Percentiles rank a stretch among this genome's conserved stretches.
phyloP scores from a whole-genome alignment of 2,888 invertebrate species.

The Sarcophaga variegata region DNA sequence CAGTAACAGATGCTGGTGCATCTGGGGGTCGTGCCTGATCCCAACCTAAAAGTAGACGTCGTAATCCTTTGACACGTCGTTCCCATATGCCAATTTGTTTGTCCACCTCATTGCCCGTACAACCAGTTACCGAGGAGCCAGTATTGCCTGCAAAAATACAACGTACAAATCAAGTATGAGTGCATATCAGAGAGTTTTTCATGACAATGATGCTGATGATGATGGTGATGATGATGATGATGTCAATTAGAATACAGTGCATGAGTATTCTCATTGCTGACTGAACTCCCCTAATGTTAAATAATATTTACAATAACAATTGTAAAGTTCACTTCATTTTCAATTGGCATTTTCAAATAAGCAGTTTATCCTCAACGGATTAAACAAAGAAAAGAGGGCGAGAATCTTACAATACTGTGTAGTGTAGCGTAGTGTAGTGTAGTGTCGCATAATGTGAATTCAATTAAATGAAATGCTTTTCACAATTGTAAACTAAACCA shows the following conservation, averaged over 20 bases:
- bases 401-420: too few relatives aligned
- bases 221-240: background rate
- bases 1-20: conserved; percentile 89
- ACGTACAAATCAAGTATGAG: background rate
- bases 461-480: conserved; percentile 66
- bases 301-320: conserved; percentile 7
- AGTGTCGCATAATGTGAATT: conserved; percentile 44
- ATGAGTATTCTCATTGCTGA: background rate
- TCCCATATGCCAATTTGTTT: conserved; percentile 95
- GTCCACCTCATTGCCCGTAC: conserved; percentile 89
- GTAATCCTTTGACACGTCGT: conserved; percentile 83
- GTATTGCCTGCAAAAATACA: conserved; percentile 77
- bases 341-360: conserved; percentile 35
- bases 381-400: too few relatives aligned
- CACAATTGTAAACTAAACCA: background rate
- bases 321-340: conserved; percentile 41
- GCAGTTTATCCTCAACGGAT: too few relatives aligned
- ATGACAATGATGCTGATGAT: background rate
- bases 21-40: conserved; percentile 93
- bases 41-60: conserved; percentile 91
- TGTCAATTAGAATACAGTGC: background rate
- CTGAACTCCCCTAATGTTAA: background rate
- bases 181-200: background rate
- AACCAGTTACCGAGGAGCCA: conserved; percentile 85
- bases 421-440: background rate